A percentile compares a stretch with the other conserved stretches of the same genome.
Evolutionary conservation across 2,888 invertebrate species (phyloP).

Genomic region (Thysanoteuthis rhombus): DNA sequence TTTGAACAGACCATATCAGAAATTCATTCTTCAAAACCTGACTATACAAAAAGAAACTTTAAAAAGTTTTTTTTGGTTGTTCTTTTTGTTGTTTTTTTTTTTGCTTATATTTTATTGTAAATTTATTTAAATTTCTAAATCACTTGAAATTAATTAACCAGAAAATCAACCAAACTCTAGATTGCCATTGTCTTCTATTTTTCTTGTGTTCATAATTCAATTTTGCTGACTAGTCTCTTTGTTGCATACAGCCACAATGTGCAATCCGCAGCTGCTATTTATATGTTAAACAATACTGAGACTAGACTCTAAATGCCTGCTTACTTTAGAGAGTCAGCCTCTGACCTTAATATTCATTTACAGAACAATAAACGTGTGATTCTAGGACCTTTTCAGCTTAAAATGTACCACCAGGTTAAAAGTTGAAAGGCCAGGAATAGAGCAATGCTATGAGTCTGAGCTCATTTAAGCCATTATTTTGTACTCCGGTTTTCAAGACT

Average conservation of each 20-base stretch:
- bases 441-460: background rate
- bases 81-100: no score
- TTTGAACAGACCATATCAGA: no score
- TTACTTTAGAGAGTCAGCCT: background rate
- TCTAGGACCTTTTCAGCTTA: conserved; percentile 12
- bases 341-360: conserved; percentile 12
- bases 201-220: background rate
- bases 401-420: background rate
- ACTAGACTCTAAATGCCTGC: background rate
- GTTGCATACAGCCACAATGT: background rate
- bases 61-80: no score
- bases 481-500: background rate
- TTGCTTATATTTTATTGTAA: background rate
- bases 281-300: background rate
- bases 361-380: background rate
- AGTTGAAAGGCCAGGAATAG: background rate
- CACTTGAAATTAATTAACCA: background rate
- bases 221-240: background rate
- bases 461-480: background rate
- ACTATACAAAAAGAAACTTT: no score
- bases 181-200: background rate
- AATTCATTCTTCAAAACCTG: no score
- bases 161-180: background rate
- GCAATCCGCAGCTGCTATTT: background rate
- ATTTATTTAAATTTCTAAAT: background rate